These are phyloP conservation scores for Halocynthia roretzi DNA, from an alignment of 23 tunicate species.

Conservation along the genomic window DNA sequence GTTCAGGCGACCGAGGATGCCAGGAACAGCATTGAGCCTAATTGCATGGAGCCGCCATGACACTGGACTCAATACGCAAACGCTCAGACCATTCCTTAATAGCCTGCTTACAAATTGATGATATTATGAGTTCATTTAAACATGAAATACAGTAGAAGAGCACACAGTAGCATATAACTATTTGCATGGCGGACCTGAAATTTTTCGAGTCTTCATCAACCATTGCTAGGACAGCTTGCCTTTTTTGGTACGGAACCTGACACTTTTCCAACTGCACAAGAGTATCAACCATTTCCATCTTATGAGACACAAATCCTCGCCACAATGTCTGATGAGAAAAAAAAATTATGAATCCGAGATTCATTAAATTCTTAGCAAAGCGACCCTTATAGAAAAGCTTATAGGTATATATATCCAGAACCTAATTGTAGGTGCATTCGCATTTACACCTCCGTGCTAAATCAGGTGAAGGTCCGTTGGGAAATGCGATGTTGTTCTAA, in stretches of 20 bases:
- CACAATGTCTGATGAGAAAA: neutral
- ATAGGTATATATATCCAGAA: no score
- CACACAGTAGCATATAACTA: no score
- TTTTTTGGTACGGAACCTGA: constrained; percentile 2
- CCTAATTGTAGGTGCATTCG: no score
- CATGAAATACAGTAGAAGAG: no score
- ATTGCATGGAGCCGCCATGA: constrained; percentile 14
- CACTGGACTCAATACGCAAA: constrained; percentile 16
- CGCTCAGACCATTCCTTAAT: constrained; percentile 11
- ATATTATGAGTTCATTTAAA: no score
- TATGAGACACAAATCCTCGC: constrained; percentile 17
- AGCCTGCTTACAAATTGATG: neutral
- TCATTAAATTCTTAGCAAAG: no score
- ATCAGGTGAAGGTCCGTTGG: no score
- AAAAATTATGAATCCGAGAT: neutral
- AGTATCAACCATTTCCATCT: constrained; percentile 22
- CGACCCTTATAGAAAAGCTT: no score
- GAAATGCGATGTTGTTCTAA: no score
- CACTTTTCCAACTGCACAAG: neutral
- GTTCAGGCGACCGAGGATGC: neutral
- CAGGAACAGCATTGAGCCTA: constrained; percentile 9
- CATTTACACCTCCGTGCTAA: no score
- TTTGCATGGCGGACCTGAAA: neutral
- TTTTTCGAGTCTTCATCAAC: constrained; percentile 1
- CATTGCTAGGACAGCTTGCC: neutral